Conservation (phyloP, 92 coral and sea anemone genomes). For the Actinostola sp. region DNA sequence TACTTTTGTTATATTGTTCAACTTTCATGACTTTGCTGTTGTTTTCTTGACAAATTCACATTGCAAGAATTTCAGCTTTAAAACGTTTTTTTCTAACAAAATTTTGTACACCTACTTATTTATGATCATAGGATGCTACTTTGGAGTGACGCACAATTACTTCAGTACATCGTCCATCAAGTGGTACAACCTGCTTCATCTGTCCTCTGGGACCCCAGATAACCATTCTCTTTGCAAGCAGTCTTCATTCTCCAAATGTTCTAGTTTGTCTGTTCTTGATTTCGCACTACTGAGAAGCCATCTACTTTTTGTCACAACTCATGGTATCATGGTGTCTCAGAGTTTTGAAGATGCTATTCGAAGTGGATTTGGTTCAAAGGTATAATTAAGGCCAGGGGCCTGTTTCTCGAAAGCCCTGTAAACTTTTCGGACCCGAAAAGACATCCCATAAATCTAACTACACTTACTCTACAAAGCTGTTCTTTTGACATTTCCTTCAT, state of each 20-base stretch:
- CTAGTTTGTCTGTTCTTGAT: slow-evolving; percentile 67
- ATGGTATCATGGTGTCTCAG: slow-evolving; percentile 74
- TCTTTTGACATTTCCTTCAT: no score
- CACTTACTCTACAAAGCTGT: no score
- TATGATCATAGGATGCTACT: slow-evolving; percentile 63
- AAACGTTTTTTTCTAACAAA: neutral
- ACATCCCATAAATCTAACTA: no score
- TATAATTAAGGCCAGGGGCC: no score
- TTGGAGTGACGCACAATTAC: slow-evolving; percentile 84
- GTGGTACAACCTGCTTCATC: slow-evolving; percentile 83
- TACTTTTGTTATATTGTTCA: no score
- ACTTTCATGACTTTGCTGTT: no score
- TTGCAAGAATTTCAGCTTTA: no score
- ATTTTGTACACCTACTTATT: neutral
- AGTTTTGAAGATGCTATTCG: slow-evolving; percentile 44
- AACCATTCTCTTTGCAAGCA: slow-evolving; percentile 78
- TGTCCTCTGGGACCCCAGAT: slow-evolving; percentile 65
- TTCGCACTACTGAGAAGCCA: slow-evolving; percentile 60
- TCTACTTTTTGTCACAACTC: slow-evolving; percentile 77
- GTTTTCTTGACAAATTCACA: no score
- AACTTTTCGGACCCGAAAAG: no score
- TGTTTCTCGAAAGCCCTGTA: no score
- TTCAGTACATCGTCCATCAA: slow-evolving; percentile 71
- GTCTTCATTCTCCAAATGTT: slow-evolving; percentile 57
- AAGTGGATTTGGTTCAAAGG: slow-evolving; percentile 36